phyloP scores from a whole-genome alignment of 2,113 vertebrate genomes.

The Scatophagus argus region DNA sequence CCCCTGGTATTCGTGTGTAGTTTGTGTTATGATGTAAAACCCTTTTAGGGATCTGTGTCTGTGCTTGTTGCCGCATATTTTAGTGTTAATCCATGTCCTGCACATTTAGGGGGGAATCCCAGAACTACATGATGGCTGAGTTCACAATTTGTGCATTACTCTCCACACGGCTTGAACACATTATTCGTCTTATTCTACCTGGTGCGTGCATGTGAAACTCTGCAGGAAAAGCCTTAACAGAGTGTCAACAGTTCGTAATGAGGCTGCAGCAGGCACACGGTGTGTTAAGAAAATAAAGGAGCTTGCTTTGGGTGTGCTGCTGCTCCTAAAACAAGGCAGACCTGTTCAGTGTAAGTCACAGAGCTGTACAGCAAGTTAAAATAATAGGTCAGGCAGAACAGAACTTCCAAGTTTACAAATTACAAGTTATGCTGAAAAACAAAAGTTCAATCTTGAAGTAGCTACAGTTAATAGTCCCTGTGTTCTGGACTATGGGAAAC shows the following conservation, averaged over 20 bases:
- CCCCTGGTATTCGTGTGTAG: neutral
- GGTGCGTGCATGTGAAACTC: neutral
- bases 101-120: neutral
- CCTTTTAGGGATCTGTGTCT: neutral
- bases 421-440: neutral
- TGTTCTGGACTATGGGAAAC: no score
- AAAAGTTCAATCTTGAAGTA: neutral
- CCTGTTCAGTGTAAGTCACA: conserved; percentile 68
- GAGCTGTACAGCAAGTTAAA: conserved; percentile 3
- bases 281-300: conserved; percentile 17
- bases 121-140: neutral
- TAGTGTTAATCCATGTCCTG: neutral
- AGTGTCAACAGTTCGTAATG: neutral
- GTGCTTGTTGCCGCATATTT: conserved; percentile 4
- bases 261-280: neutral
- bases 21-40: neutral
- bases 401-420: no score
- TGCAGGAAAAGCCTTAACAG: neutral
- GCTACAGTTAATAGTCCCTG: no score
- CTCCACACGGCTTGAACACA: no score
- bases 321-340: conserved; percentile 78
- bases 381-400: neutral
- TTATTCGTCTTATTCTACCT: neutral
- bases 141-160: neutral
- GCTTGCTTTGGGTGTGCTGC: conserved; percentile 58